Evolutionary conservation across 2,797 vertebrate species (phyloP).

Genomic region (Manis pentadactyla): DNA sequence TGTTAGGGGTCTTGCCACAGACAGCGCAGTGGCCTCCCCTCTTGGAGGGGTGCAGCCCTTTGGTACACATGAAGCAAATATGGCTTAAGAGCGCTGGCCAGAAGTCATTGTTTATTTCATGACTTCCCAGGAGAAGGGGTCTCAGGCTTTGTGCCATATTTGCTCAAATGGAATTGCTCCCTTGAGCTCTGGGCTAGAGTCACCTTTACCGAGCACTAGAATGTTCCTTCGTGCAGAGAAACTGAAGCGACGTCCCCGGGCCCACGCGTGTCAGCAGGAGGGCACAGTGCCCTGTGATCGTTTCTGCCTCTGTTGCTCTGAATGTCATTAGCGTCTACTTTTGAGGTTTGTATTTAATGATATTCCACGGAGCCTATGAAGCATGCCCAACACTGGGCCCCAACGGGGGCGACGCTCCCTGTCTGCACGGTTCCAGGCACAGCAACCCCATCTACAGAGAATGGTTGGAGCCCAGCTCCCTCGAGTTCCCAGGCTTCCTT

Average conservation of each 20-base stretch:
- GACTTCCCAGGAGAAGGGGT: background rate
- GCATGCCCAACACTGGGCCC: background rate
- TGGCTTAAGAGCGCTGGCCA: background rate
- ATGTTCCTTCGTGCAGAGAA: background rate
- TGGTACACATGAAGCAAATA: too few species aligned
- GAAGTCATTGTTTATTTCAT: slow-evolving; percentile 10
- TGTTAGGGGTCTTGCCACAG: background rate
- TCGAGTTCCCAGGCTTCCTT: background rate
- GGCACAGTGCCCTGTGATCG: background rate
- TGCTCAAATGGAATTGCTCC: background rate
- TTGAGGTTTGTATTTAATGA: background rate
- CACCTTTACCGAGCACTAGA: background rate
- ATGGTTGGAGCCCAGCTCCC: background rate
- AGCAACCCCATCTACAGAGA: background rate
- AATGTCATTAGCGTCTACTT: slow-evolving; percentile 1
- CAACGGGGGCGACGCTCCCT: background rate
- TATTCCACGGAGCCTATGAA: background rate
- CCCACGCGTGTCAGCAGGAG: background rate
- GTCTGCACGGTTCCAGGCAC: background rate
- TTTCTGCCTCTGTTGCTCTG: background rate
- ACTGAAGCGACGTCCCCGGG: background rate
- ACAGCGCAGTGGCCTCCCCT: background rate
- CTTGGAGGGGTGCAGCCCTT: background rate
- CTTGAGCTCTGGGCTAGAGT: background rate
- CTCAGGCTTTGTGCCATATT: background rate